Evolutionary conservation across 2,888 invertebrate species (phyloP), one percentile per base, ranked within the genome.

Genomic region (Eremobia ochroleuca): DNA sequence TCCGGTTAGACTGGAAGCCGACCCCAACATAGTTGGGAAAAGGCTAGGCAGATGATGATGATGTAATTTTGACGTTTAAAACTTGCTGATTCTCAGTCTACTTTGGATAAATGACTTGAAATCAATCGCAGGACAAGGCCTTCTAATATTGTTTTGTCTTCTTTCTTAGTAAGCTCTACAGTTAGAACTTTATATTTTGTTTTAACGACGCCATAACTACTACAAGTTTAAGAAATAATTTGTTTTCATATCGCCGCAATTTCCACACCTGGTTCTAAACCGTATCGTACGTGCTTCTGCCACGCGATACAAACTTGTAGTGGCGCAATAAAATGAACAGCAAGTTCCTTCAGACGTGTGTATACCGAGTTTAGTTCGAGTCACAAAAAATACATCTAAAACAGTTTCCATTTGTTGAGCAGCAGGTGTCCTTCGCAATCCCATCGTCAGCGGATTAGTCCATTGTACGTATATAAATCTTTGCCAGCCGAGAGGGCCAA

Each of bases 391-490:
- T 82, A 83, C 85, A 86, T 86, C 85, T 86, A 91, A 91, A 93
- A 93, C 91, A 91, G 91, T 91, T 92, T 92, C 94, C 91, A 94
- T 95, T 95, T 92, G 89, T 90, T 88, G 93, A 94, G 92, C 91
- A 94, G 94, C 95, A 96, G 95, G 95, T 96, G 95, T 94, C 93
- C 92, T 91, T 93, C 88, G 91, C 94, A 93, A 94, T 94, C 92
- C 94, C 94, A 94, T 95, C 94, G 94, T 94, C 95, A 94, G 94
- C 94, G 93, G 93, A 94, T 95, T 94, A 94, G 92, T 94, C 91
- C 91, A 94, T 94, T 95, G 93, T 94, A 92, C 91, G 92, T 88
- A 92, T 91, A 95, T 95, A 95, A 95, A 95, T 95, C 94, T 95
- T 90, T 85, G 81, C 87, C 87, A 86, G 89, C 87, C 82, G 82